Evolutionary conservation across 30 jellyfish, hydroid and myxozoan genomes (phyloP).

Genomic region (Euphysa ruthae): DNA sequence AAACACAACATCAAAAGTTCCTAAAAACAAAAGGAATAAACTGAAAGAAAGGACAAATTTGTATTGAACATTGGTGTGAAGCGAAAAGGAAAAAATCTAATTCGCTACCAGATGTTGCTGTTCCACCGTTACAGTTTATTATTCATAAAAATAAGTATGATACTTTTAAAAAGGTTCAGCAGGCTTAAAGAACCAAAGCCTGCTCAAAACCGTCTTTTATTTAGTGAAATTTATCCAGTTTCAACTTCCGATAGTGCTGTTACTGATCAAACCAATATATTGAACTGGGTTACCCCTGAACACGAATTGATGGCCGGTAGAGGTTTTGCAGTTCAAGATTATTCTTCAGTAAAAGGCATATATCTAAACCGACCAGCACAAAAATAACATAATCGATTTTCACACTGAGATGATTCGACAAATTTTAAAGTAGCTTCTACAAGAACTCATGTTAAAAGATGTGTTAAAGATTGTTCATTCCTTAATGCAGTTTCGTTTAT

Average conservation of each 20-base stretch:
- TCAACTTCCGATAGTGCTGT: slow-evolving; percentile 1
- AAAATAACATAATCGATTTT: too few species aligned
- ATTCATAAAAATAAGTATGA: background rate
- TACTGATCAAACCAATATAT: background rate
- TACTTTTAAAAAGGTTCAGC: background rate
- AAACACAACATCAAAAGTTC: background rate
- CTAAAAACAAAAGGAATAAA: background rate
- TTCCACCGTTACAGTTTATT: background rate
- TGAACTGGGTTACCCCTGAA: background rate
- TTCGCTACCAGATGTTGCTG: background rate
- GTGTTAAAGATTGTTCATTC: too few species aligned
- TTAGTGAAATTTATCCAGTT: slow-evolving; percentile 2
- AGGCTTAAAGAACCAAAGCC: background rate
- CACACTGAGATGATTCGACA: too few species aligned
- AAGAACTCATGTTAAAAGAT: too few species aligned
- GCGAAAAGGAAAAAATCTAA: background rate
- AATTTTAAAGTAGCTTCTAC: too few species aligned
- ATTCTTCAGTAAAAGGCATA: too few species aligned
- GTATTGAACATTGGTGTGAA: background rate
- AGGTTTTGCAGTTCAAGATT: slow-evolving; percentile 11
- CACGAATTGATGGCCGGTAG: background rate
- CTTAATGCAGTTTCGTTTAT: too few species aligned
- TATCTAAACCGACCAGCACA: too few species aligned
- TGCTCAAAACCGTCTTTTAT: background rate
- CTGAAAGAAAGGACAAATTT: background rate